These are phyloP conservation scores for Tympanuchus pallidicinctus DNA, from an alignment of 2,113 vertebrate species.

Conservation along the genomic window DNA sequence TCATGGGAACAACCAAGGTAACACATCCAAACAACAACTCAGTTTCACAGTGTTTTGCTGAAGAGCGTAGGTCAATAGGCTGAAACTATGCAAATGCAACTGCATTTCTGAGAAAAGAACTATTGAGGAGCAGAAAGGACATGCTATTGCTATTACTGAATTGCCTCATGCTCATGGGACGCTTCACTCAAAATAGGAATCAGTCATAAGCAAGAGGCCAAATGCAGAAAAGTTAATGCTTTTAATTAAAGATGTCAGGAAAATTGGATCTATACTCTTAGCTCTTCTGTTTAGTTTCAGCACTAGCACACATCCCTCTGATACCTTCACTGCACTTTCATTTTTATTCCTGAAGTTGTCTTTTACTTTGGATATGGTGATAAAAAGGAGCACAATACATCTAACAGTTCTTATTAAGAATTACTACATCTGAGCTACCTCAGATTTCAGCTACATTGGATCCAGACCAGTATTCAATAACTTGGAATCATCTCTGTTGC, in stretches of 20 bases:
- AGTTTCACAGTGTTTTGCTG: background rate
- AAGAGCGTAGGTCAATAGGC: background rate
- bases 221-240: background rate
- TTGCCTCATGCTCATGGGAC: background rate
- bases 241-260: background rate
- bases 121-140: background rate
- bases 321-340: background rate
- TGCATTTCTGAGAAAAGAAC: constrained; percentile 11
- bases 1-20: background rate
- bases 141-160: constrained; percentile 19
- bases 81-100: constrained; percentile 61
- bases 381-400: background rate
- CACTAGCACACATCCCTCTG: background rate
- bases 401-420: background rate
- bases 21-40: background rate
- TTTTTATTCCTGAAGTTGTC: background rate
- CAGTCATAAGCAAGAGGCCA: background rate
- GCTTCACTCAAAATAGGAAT: background rate
- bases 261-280: background rate
- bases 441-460: background rate
- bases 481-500: background rate
- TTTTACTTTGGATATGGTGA: background rate
- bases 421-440: background rate
- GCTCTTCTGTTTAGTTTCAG: background rate
- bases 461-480: background rate